These are phyloP conservation scores for Monochamus saltuarius DNA, from an alignment of 1,140 invertebrate genomes.

Conservation along the genomic window DNA sequence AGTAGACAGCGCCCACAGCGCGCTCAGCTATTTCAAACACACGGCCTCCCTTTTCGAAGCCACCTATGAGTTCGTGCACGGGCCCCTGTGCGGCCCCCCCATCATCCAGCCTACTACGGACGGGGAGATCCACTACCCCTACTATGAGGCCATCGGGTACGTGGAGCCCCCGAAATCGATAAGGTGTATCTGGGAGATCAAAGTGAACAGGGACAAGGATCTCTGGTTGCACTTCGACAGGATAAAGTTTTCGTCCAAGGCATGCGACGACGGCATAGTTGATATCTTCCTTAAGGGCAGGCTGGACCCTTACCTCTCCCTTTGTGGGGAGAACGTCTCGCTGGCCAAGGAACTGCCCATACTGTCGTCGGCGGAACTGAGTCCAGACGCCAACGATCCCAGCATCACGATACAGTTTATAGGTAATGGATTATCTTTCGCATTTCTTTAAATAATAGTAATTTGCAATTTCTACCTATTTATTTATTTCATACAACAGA, in stretches of 20 bases:
- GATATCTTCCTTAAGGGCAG: constrained; percentile 74
- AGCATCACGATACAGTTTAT: constrained; percentile 49
- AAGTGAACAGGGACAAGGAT: constrained; percentile 76
- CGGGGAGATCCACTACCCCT: constrained; percentile 81
- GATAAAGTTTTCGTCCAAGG: constrained; percentile 75
- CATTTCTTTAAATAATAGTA: background rate
- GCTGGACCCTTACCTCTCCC: constrained; percentile 69
- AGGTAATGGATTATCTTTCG: constrained; percentile 23
- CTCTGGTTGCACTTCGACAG: constrained; percentile 85
- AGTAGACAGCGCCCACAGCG: constrained; percentile 78
- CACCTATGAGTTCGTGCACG: constrained; percentile 83
- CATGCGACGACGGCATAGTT: constrained; percentile 81
- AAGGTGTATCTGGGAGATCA: constrained; percentile 85
- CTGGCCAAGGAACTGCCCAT: constrained; percentile 75
- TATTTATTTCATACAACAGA: too few relatives aligned
- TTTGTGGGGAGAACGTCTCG: constrained; percentile 82
- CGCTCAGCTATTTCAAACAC: constrained; percentile 84
- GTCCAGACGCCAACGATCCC: constrained; percentile 62
- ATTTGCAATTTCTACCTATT: too few relatives aligned
- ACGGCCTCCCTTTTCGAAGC: constrained; percentile 78
- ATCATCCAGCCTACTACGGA: constrained; percentile 74
- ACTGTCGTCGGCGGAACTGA: constrained; percentile 71
- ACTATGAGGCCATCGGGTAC: constrained; percentile 78
- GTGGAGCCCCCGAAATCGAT: constrained; percentile 72
- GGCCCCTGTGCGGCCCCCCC: constrained; percentile 81